Evolutionary conservation across 2,888 invertebrate species (phyloP).

Genomic region (Campoletis raptor): DNA sequence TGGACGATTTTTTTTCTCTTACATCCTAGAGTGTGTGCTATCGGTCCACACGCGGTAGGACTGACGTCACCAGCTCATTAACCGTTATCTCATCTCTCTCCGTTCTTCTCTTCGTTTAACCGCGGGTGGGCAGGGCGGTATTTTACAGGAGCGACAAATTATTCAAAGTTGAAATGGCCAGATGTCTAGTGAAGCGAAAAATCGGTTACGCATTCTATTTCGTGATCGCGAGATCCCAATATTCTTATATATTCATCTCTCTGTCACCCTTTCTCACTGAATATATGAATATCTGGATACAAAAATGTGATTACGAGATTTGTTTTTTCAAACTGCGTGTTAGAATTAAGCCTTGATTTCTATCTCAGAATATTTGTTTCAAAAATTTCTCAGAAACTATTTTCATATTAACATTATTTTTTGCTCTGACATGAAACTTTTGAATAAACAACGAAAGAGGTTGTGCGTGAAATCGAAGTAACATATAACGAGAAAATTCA

Average conservation of each 20-base stretch:
- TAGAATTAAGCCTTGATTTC: neutral
- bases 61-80: conserved; percentile 45
- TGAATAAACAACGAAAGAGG: neutral
- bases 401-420: conserved; percentile 10
- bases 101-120: conserved; percentile 21
- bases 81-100: conserved; percentile 44
- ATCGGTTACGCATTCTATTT: conserved; percentile 47
- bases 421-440: neutral
- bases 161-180: conserved; percentile 52
- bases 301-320: neutral
- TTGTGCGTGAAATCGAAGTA: neutral
- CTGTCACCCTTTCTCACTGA: neutral
- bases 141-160: conserved; percentile 60
- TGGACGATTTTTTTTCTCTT: conserved; percentile 26
- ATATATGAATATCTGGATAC: neutral
- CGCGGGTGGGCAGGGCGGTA: conserved; percentile 37
- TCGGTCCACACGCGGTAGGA: conserved; percentile 31
- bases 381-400: conserved; percentile 18
- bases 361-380: conserved; percentile 2
- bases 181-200: conserved; percentile 20
- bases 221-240: neutral
- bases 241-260: conserved; percentile 4
- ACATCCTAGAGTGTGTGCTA: conserved; percentile 17
- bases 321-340: neutral
- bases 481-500: neutral